A percentile compares a stretch with the other conserved stretches of the same genome.
Conservation (phyloP, 2,797 vertebrate genomes). For the Macropodus opercularis region DNA sequence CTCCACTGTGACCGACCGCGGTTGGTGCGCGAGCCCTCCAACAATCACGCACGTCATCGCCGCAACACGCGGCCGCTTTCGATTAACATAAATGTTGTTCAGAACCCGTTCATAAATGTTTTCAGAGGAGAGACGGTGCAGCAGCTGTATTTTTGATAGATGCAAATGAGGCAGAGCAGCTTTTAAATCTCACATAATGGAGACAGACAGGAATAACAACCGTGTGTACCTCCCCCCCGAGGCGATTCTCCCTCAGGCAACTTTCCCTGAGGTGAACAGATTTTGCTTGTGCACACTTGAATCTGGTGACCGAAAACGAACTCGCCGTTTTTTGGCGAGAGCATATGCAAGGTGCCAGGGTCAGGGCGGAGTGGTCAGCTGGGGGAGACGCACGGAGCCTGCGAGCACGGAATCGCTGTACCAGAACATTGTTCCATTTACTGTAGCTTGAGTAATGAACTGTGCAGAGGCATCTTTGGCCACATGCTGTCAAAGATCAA, state of each 20-base stretch:
- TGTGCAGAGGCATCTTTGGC: slow-evolving; percentile 25
- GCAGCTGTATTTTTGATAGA: slow-evolving; percentile 56
- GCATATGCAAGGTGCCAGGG: slow-evolving; percentile 32
- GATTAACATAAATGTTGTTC: slow-evolving; percentile 47
- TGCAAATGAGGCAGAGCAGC: slow-evolving; percentile 64
- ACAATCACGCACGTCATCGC: slow-evolving; percentile 27
- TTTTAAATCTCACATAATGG: slow-evolving; percentile 67
- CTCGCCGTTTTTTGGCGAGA: slow-evolving; percentile 35
- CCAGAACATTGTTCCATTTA: slow-evolving; percentile 44
- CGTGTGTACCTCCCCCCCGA: slow-evolving; percentile 39
- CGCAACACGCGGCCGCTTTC: slow-evolving; percentile 34
- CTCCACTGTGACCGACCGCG: slow-evolving; percentile 39
- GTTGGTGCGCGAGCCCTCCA: slow-evolving; percentile 47
- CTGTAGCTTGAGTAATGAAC: slow-evolving; percentile 25
- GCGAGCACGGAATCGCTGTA: slow-evolving; percentile 27
- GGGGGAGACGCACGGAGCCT: slow-evolving; percentile 40
- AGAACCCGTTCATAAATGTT: slow-evolving; percentile 39
- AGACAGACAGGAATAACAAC: slow-evolving; percentile 61
- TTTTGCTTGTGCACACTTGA: slow-evolving; percentile 63
- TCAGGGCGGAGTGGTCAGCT: slow-evolving; percentile 36
- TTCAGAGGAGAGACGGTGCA: slow-evolving; percentile 37
- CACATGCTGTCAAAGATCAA: slow-evolving; percentile 44
- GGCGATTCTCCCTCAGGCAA: slow-evolving; percentile 61
- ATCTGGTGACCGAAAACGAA: slow-evolving; percentile 56
- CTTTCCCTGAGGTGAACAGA: slow-evolving; percentile 67